Evolutionary conservation across 1,140 invertebrate species (phyloP).

Genomic region (Hesperophylax magnus): DNA sequence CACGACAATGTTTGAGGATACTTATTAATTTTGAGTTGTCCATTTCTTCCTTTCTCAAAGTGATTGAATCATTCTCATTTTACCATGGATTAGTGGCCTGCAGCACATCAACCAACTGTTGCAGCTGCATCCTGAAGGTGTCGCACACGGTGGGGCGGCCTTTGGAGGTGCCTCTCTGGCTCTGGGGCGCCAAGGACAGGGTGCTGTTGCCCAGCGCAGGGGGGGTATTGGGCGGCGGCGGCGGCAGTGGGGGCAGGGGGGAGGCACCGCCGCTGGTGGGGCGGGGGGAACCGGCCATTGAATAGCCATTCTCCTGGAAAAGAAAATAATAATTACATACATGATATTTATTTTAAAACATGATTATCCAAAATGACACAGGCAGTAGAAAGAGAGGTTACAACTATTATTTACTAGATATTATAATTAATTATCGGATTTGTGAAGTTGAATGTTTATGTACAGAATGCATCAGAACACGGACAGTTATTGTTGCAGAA

Average conservation of each 20-base stretch:
- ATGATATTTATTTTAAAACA: not conserved
- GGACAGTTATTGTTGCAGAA: too few relatives aligned
- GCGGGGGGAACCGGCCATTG: slow-evolving; percentile 45
- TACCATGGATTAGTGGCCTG: slow-evolving; percentile 94
- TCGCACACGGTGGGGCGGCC: slow-evolving; percentile 95
- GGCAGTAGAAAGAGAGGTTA: too few relatives aligned
- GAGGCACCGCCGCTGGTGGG: slow-evolving; percentile 38
- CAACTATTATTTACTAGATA: too few relatives aligned
- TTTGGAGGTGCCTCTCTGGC: slow-evolving; percentile 89
- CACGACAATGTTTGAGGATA: too few relatives aligned
- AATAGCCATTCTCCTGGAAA: slow-evolving; percentile 48
- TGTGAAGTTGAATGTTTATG: too few relatives aligned
- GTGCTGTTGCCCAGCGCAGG: slow-evolving; percentile 3
- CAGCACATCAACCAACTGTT: slow-evolving; percentile 91
- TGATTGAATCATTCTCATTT: not conserved
- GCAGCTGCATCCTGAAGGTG: slow-evolving; percentile 92
- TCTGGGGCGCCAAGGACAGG: slow-evolving; percentile 67
- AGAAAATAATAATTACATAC: not conserved
- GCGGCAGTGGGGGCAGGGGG: slow-evolving; percentile 15
- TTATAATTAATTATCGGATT: too few relatives aligned
- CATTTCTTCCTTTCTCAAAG: too few relatives aligned
- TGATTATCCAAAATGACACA: not conserved
- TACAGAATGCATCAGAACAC: too few relatives aligned
- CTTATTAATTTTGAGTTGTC: too few relatives aligned
- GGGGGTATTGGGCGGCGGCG: slow-evolving; percentile 36